Conservation (phyloP, 2,888 invertebrate species). For the Dioctria linearis region DNA sequence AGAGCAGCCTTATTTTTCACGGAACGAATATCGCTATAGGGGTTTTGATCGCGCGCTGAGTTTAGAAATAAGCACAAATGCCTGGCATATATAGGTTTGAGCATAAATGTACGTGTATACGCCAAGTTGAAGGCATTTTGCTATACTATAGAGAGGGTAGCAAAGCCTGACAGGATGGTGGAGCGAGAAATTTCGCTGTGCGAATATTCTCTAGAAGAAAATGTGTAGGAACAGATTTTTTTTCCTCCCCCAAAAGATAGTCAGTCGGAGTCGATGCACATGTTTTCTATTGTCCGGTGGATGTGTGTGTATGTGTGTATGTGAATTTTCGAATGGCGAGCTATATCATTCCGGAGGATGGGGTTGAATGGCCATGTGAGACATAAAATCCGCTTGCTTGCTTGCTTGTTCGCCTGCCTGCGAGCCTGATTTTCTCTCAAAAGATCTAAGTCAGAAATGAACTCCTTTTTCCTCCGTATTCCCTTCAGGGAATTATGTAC, state of each 20-base stretch:
- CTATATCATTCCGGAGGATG: slow-evolving; percentile 47
- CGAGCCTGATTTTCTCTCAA: slow-evolving; percentile 43
- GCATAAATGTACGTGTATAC: slow-evolving; percentile 23
- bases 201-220: slow-evolving; percentile 46
- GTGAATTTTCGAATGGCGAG: slow-evolving; percentile 14
- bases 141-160: neutral
- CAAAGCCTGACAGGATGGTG: slow-evolving; percentile 2
- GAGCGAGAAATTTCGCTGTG: slow-evolving; percentile 51
- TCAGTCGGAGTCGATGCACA: slow-evolving; percentile 49
- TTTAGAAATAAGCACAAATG: slow-evolving; percentile 55
- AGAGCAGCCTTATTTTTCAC: slow-evolving; percentile 51
- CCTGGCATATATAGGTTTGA: slow-evolving; percentile 40
- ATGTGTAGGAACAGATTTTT: slow-evolving; percentile 44
- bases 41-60: slow-evolving; percentile 54
- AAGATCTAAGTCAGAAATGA: slow-evolving; percentile 48
- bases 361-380: slow-evolving; percentile 58
- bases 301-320: slow-evolving; percentile 23
- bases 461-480: slow-evolving; percentile 40
- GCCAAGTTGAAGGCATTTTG: slow-evolving; percentile 15
- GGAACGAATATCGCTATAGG: slow-evolving; percentile 50
- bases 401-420: slow-evolving; percentile 34
- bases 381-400: slow-evolving; percentile 55
- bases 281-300: slow-evolving; percentile 23
- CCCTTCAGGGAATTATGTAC: slow-evolving; percentile 35
- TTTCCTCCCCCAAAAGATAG: slow-evolving; percentile 43